These are phyloP conservation scores for Centruroides vittatus DNA, from an alignment of 1,140 invertebrate genomes.

Conservation along the genomic window DNA sequence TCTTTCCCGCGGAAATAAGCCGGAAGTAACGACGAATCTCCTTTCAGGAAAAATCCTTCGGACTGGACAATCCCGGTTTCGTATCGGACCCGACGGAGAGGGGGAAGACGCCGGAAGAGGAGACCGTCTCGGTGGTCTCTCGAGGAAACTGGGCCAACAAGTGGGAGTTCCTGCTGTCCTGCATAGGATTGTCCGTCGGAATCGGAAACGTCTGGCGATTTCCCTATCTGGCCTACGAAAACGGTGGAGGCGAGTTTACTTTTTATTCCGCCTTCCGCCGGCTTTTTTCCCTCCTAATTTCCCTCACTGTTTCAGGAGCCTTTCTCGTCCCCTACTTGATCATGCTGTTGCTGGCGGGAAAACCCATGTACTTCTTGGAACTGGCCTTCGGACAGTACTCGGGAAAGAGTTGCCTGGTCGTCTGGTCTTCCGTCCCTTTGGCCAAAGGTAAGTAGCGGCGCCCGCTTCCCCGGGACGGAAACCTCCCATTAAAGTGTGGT, in stretches of 20 bases:
- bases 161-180: constrained; percentile 32
- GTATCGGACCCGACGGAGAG: no score
- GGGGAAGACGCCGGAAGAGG: background rate
- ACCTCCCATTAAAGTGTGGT: background rate
- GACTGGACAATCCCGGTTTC: no score
- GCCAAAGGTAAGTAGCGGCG: constrained; percentile 25
- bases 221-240: constrained; percentile 32
- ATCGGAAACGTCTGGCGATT: constrained; percentile 38
- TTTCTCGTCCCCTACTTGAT: constrained; percentile 64
- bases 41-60: no score
- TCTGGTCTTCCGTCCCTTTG: constrained; percentile 33
- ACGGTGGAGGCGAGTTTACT: constrained; percentile 22
- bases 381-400: constrained; percentile 39
- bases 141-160: constrained; percentile 23
- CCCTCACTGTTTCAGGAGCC: constrained; percentile 40
- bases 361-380: constrained; percentile 55
- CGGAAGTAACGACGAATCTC: no score
- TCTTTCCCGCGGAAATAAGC: no score
- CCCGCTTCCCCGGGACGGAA: no score
- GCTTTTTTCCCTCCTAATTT: background rate
- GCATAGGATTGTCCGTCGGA: constrained; percentile 35
- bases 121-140: no score
- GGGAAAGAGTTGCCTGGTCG: constrained; percentile 32
- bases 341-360: constrained; percentile 57
- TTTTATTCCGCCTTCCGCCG: no score